Conservation (phyloP, 2,888 invertebrate genomes). For the Erebia ligea region DNA sequence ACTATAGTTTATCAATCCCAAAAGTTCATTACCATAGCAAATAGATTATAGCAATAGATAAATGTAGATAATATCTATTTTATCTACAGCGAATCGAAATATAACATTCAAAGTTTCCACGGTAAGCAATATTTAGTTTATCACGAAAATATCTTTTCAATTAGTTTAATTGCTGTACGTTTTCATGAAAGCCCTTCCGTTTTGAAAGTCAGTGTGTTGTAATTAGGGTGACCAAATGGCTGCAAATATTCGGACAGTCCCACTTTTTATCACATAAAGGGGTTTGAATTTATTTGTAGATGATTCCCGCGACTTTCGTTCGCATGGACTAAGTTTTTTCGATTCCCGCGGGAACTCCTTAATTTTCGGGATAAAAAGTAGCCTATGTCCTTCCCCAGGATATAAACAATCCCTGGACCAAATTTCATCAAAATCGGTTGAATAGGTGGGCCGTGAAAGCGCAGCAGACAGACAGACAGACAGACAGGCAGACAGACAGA, state of each 20-base stretch:
- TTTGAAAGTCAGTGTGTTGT: not conserved
- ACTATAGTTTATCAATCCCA: not conserved
- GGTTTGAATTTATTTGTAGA: no score
- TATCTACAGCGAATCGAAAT: not conserved
- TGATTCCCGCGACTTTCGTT: no score
- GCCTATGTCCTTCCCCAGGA: no score
- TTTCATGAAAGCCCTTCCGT: not conserved
- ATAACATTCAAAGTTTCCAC: slow-evolving; percentile 3
- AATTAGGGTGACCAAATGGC: not conserved
- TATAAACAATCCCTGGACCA: no score
- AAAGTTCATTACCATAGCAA: slow-evolving; percentile 8
- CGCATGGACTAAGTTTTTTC: no score
- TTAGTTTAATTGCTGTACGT: not conserved
- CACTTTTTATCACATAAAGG: not conserved
- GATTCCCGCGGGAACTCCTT: no score
- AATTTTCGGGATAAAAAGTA: no score
- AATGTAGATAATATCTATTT: slow-evolving; percentile 1
- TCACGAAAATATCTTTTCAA: not conserved
- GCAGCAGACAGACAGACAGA: not conserved
- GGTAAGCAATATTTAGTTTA: not conserved
- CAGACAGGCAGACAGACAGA: no score
- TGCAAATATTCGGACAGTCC: not conserved
- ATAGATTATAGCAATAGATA: not conserved
- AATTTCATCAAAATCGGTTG: no score
- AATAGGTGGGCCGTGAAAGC: not conserved